phyloP scores from a whole-genome alignment of 2,888 invertebrate genomes.

The Dryadula phaetusa region DNA sequence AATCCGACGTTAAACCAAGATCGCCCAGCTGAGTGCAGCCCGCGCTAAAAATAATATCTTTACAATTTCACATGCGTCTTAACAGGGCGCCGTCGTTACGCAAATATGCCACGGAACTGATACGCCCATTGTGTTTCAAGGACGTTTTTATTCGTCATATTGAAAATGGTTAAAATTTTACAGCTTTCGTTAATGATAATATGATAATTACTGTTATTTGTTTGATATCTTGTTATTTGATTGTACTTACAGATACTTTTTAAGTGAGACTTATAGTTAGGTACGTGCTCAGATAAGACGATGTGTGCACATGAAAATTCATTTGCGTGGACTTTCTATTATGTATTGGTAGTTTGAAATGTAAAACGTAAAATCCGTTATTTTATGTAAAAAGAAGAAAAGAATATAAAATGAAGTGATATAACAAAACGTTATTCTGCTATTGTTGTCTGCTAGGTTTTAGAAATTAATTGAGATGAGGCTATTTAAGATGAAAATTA shows the following conservation, averaged over 20 bases:
- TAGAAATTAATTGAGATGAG: background rate
- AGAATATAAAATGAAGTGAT: no score
- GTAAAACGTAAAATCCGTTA: no score
- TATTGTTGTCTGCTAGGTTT: background rate
- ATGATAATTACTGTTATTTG: background rate
- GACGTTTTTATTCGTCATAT: background rate
- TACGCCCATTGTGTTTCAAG: slow-evolving; percentile 24
- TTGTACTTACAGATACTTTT: background rate
- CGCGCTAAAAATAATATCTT: slow-evolving; percentile 73
- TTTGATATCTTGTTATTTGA: no score
- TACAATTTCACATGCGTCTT: slow-evolving; percentile 66
- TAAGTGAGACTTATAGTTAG: background rate
- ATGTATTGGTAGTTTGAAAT: no score
- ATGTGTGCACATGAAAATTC: background rate
- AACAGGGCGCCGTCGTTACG: slow-evolving; percentile 54
- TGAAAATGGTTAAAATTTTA: background rate
- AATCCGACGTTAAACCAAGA: slow-evolving; percentile 72
- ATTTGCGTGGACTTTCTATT: no score
- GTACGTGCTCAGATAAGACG: no score
- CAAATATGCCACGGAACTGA: slow-evolving; percentile 37
- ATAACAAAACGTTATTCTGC: no score
- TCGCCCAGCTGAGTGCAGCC: slow-evolving; percentile 77
- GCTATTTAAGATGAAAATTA: background rate
- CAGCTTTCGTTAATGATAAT: background rate
- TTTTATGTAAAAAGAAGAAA: no score